Evolutionary conservation across 1,140 invertebrate species (phyloP).

Genomic region (Heliconius congener): DNA sequence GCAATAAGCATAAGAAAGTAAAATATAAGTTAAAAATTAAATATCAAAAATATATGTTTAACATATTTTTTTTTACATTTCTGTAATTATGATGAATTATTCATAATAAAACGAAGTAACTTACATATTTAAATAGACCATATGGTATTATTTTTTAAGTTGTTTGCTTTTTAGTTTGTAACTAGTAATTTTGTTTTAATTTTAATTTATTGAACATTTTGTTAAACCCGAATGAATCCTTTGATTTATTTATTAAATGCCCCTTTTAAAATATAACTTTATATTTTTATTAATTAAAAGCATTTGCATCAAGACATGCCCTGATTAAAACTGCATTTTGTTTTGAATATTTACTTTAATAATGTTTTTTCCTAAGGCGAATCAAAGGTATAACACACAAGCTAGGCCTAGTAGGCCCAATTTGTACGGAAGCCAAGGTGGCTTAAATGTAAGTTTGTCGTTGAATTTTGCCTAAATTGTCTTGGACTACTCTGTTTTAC

Average conservation of each 20-base stretch:
- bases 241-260: not conserved
- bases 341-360: constrained; percentile 28
- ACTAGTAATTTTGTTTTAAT: not conserved
- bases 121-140: not conserved
- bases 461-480: constrained; percentile 12
- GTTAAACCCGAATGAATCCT: not conserved
- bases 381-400: constrained; percentile 70
- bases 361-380: constrained; percentile 63
- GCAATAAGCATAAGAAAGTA: no score
- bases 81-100: no score
- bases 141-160: not conserved
- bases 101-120: not conserved
- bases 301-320: not conserved
- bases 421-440: constrained; percentile 64
- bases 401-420: constrained; percentile 57
- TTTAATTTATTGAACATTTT: not conserved
- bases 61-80: not conserved
- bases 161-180: not conserved
- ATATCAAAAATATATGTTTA: no score
- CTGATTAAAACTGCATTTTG: not conserved
- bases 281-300: not conserved
- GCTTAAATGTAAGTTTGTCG: constrained; percentile 63
- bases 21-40: no score
- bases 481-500: not conserved
- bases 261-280: not conserved